Base-by-base conservation (phyloP, 2,113 vertebrate species). In the Leptobrachium leishanense region DNA sequence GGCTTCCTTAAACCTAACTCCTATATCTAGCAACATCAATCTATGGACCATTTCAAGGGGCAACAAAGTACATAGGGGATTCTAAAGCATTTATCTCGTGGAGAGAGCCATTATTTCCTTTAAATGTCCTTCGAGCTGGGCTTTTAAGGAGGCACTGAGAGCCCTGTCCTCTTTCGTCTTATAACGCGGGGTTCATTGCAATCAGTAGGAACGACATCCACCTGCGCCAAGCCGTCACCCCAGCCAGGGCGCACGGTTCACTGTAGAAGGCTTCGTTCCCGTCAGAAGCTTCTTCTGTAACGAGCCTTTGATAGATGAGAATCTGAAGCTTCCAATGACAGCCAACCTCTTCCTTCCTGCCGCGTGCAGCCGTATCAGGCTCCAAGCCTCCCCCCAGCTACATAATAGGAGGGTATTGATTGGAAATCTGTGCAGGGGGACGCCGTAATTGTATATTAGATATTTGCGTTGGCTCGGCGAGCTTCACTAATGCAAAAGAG, bases 361-460 rank as follows among this genome's bases (percentile, higher is more conserved):
- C 83, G 85, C 86, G 87, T 74, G 72, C 54, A 92, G 88, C 90
- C 87, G 82, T 88, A 89, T 87, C 87, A 89, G 90, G 90, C 92
- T 90, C 88, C 91, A 89, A 91, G 91, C 89, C 90, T 88, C 82
- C 89, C 90, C 88, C 88, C 75, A 84, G 89, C 84, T 72, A 95
- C 94, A 94, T 95, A 94, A 94, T 77, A 85, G 93, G 91, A 90
- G 88, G 75, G 88, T 95, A 96, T 97, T 94, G 96, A 96, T 97
- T 95, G 83, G 88, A 91, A 94, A 94, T 91, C 91, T 93, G 90
- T 90, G 88, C 89, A 84, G 78, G 76, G 86, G 88, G 89, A 88
- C 62, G 90, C 88, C 89, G 91, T 94, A 93, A 94, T 94, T 94
- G 93, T 93, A 89, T 89, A 92, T 92, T 89, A 88, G 91, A 87